Evolutionary conservation across 2,113 vertebrate genomes (phyloP), one percentile per base, ranked within the genome.

Genomic region (Leiothrix lutea): DNA sequence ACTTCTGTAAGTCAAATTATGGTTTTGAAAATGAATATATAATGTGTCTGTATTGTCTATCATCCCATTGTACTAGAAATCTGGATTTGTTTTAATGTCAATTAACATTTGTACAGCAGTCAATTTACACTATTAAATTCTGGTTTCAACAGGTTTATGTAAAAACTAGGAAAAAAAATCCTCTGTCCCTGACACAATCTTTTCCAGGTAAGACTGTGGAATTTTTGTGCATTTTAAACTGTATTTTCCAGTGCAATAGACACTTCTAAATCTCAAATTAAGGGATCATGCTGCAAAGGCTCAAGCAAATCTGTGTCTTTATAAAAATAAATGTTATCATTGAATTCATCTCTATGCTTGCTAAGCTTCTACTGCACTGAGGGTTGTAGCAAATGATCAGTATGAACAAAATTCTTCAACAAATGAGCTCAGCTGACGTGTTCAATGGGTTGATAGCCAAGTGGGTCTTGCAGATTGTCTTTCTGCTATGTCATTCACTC

Each of bases 191-290:
- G 50, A 38, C 40, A 44, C 25, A 6, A 23, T 29, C 17, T 87
- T 86, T 91, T 60, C 50, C 64, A 72, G 40, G 48, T 92, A 96
- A 92, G 72, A 45, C 24, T 90, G 28, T 77, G 72, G 36, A 87
- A 44, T 35, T 58, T 97, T 91, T 93, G 38, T 89, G 90, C 56
- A 73, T 35, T 97, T 96, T 60, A 88, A 95, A 65, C 45, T 28
- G 4, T 11, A 29, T 80, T 88, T 79, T 31, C 47, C 48, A n/a
- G 18, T 69, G 35, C 44, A 92, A 45, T 85, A 23, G 53, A 67
- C 81, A 91, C 48, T 80, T 73, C 33, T 88, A 84, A 85, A 61
- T 71, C 73, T 89, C 56, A 64, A 73, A n/a, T 60, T 72, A 87
- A 88, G 73, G 14, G 35, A n/a, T 60, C 19, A n/a, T 20, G 4